Conservation (phyloP, 1,140 invertebrate genomes). For the Sinonovacula constricta region DNA sequence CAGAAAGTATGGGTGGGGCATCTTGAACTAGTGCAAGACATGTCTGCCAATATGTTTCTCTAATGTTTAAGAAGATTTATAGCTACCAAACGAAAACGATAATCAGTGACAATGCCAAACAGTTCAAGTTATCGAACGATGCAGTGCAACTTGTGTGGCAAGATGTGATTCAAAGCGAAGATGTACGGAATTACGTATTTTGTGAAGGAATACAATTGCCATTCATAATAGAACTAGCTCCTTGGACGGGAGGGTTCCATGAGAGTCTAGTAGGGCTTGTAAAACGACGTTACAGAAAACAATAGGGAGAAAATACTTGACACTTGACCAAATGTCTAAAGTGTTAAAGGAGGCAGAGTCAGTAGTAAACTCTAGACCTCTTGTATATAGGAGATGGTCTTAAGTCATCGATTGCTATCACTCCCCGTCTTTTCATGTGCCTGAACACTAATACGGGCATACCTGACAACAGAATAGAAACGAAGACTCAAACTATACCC, state of each 20-base stretch:
- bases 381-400: conserved; percentile 13
- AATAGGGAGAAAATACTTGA: conserved; percentile 22
- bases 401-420: conserved; percentile 15
- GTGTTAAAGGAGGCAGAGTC: conserved; percentile 16
- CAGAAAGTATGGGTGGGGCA: conserved; percentile 25
- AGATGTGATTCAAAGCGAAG: background rate
- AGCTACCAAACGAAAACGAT: conserved; percentile 8
- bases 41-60: conserved; percentile 8
- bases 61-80: conserved; percentile 17
- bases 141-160: background rate
- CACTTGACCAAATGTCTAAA: background rate
- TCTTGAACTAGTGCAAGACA: conserved; percentile 24
- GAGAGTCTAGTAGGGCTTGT: conserved; percentile 19
- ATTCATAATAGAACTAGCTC: conserved; percentile 21
- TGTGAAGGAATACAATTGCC: background rate
- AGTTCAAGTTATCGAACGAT: conserved; percentile 10
- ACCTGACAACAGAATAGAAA: background rate
- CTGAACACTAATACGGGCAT: conserved; percentile 14
- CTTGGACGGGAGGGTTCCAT: conserved; percentile 33
- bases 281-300: conserved; percentile 16
- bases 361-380: conserved; percentile 11
- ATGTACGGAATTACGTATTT: background rate
- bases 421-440: conserved; percentile 16
- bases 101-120: conserved; percentile 15
- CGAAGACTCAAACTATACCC: background rate